These are phyloP conservation scores for Sciurus vulgaris DNA, from an alignment of 2,797 vertebrate species.

Conservation along the genomic window DNA sequence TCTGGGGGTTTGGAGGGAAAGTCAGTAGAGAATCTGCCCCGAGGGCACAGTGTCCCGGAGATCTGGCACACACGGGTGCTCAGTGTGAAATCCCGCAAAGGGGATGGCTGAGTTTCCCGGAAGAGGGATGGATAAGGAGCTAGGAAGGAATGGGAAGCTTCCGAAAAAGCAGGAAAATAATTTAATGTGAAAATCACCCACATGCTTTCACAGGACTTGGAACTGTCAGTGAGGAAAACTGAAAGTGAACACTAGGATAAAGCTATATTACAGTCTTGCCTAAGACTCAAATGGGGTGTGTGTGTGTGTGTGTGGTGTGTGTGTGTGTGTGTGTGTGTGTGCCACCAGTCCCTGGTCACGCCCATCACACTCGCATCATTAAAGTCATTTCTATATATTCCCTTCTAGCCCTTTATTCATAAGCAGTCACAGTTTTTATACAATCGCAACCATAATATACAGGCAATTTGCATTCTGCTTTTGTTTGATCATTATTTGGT, in stretches of 20 bases:
- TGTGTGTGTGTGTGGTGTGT: background rate
- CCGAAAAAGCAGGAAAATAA: background rate
- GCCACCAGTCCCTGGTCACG: constrained; percentile 68
- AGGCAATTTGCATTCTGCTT: constrained; percentile 77
- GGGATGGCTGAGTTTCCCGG: background rate
- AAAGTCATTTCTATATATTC: constrained; percentile 78
- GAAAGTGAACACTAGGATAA: constrained; percentile 58
- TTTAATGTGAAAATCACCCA: constrained; percentile 23
- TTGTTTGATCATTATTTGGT: constrained; percentile 74
- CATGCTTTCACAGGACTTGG: constrained; percentile 22
- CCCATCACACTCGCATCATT: constrained; percentile 77
- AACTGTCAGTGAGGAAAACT: constrained; percentile 17
- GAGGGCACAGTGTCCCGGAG: background rate
- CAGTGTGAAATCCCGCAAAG: background rate
- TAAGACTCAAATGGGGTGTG: constrained; percentile 67
- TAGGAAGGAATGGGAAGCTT: background rate
- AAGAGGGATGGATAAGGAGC: background rate
- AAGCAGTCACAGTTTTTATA: constrained; percentile 79
- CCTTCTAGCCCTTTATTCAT: constrained; percentile 77
- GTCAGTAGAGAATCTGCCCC: background rate
- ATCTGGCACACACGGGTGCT: background rate
- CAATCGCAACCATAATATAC: constrained; percentile 82
- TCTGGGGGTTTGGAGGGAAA: background rate
- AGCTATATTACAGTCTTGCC: constrained; percentile 59
- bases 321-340: constrained; percentile 32